A percentile compares a stretch with the other conserved stretches of the same genome.
These are phyloP conservation scores for Synanthedon tipuliformis DNA, from an alignment of 2,888 invertebrate genomes.

Conservation along the genomic window DNA sequence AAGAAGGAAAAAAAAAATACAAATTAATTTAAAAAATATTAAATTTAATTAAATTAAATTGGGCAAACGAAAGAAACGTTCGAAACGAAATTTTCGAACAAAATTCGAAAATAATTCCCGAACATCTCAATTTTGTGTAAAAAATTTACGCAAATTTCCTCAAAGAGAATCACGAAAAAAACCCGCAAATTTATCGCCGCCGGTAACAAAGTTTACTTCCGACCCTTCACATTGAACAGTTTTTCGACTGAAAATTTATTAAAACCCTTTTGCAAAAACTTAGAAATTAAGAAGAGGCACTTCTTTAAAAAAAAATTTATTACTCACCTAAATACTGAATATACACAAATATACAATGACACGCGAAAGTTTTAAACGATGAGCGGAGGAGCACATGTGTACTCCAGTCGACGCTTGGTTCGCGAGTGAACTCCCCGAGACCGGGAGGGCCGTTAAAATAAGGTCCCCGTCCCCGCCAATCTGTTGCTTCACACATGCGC, in stretches of 20 bases:
- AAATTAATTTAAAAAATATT: too few species aligned
- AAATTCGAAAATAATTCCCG: too few species aligned
- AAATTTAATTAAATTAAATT: too few species aligned
- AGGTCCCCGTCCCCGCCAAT: conserved; percentile 3
- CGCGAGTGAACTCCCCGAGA: background rate
- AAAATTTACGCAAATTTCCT: too few species aligned
- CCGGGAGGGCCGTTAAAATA: background rate
- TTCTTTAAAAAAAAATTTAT: background rate
- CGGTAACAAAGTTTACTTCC: background rate
- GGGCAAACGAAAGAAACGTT: too few species aligned
- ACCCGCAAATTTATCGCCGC: background rate
- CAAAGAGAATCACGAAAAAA: too few species aligned
- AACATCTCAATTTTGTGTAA: too few species aligned
- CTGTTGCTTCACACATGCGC: conserved; percentile 6
- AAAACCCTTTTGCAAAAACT: too few species aligned
- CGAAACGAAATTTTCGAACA: too few species aligned
- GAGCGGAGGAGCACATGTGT: background rate
- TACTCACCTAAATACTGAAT: background rate
- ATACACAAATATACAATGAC: background rate
- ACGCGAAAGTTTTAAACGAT: background rate
- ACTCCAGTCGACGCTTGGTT: background rate
- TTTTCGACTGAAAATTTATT: background rate
- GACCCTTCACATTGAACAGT: background rate
- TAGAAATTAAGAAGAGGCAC: too few species aligned
- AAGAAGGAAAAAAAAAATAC: too few species aligned